Evolutionary conservation across 2,113 vertebrate species (phyloP).

Genomic region (Barbus barbus): DNA sequence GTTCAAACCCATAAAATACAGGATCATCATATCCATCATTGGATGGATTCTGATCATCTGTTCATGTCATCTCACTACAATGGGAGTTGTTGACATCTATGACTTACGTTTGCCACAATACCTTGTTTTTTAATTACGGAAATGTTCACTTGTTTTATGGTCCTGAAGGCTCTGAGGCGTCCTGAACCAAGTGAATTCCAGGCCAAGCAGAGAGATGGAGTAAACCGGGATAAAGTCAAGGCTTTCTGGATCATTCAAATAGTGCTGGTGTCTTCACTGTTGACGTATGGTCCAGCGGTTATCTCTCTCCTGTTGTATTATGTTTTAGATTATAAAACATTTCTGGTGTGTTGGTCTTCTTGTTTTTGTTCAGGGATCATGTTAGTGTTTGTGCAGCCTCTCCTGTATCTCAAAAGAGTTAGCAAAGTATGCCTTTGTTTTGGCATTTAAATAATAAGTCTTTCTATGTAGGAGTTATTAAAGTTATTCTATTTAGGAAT

Average conservation of each 20-base stretch:
- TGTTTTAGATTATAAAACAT: not conserved
- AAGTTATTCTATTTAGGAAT: no score
- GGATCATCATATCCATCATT: not conserved
- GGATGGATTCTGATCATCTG: conserved; percentile 26
- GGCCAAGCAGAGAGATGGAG: not conserved
- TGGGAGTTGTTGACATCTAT: not conserved
- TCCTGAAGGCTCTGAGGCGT: conserved; percentile 42
- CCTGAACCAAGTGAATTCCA: conserved; percentile 20
- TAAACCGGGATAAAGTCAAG: conserved; percentile 31
- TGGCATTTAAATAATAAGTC: no score
- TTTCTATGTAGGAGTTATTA: no score
- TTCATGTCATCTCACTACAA: not conserved
- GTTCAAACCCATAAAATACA: no score
- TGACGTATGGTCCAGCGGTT: not conserved
- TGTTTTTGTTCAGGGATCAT: not conserved
- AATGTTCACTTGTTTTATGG: conserved; percentile 9
- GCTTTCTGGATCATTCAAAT: conserved; percentile 41
- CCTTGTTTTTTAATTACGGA: not conserved
- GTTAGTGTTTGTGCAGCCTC: conserved; percentile 30
- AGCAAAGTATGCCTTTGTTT: not conserved
- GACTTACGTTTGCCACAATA: conserved; percentile 16
- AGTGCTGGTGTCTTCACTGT: conserved; percentile 7
- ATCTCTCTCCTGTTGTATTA: not conserved
- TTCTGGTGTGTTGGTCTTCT: not conserved
- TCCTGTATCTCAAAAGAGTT: conserved; percentile 35